phyloP scores from a whole-genome alignment of 1,140 invertebrate genomes.

The Trigoniulus corallinus region DNA sequence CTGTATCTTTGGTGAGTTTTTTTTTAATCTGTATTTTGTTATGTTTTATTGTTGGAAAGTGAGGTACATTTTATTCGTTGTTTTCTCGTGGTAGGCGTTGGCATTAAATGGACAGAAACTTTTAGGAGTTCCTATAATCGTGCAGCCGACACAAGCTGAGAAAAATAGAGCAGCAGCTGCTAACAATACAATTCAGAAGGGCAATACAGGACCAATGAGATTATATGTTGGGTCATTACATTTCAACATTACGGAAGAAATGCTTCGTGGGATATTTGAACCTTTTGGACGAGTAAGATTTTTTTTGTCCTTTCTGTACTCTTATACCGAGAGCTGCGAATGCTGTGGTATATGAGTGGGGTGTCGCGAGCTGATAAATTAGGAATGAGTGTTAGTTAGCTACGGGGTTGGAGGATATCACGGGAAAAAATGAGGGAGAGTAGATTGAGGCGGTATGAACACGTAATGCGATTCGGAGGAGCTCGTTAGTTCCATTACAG shows the following conservation, averaged over 20 bases:
- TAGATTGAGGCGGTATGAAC: no score
- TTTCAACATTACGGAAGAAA: constrained; percentile 98
- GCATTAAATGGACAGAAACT: constrained; percentile 91
- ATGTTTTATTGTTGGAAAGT: background rate
- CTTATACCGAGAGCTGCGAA: no score
- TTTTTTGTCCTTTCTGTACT: background rate
- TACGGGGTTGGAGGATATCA: no score
- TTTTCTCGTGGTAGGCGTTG: constrained; percentile 52
- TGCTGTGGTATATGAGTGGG: no score
- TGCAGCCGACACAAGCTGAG: constrained; percentile 96
- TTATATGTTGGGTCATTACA: constrained; percentile 95
- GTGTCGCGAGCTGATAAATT: no score
- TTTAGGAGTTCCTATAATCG: constrained; percentile 92
- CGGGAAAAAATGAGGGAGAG: no score
- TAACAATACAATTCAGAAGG: constrained; percentile 43
- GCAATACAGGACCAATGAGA: constrained; percentile 75
- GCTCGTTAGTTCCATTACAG: no score
- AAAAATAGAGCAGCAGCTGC: constrained; percentile 64
- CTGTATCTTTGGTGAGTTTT: constrained; percentile 68
- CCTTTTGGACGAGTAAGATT: constrained; percentile 74
- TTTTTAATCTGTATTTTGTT: background rate
- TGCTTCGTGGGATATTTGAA: constrained; percentile 96
- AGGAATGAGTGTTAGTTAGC: no score
- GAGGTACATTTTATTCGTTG: constrained; percentile 3
- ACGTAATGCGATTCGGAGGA: no score